Conservation (phyloP, 2,888 invertebrate genomes). For the Anthrax anthrax region DNA sequence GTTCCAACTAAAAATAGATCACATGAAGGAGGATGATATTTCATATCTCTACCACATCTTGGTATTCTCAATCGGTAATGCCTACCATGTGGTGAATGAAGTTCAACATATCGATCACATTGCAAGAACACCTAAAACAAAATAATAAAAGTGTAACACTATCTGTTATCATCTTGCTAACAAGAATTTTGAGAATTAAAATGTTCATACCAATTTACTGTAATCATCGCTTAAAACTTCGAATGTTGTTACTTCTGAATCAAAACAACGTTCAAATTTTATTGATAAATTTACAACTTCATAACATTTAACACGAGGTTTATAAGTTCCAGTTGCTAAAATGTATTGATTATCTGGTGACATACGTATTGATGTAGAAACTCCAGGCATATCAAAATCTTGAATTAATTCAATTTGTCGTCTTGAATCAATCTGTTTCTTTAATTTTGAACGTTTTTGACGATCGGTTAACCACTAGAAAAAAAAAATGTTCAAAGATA, state of each 20-base stretch:
- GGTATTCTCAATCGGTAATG: slow-evolving; percentile 87
- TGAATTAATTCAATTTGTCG: slow-evolving; percentile 91
- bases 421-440: slow-evolving; percentile 80
- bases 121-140: slow-evolving; percentile 47
- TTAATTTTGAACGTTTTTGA: slow-evolving; percentile 63
- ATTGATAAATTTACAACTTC: slow-evolving; percentile 91
- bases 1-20: slow-evolving; percentile 88
- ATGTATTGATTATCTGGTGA: slow-evolving; percentile 88
- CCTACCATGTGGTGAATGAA: slow-evolving; percentile 87
- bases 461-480: slow-evolving; percentile 76
- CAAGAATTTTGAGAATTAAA: background rate
- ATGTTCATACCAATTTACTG: slow-evolving; percentile 53
- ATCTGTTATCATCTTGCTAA: background rate
- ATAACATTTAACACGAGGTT: slow-evolving; percentile 89
- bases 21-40: slow-evolving; percentile 77
- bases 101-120: slow-evolving; percentile 82
- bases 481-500: slow-evolving; percentile 4
- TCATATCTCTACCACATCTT: slow-evolving; percentile 86
- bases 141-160: background rate
- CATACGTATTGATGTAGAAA: slow-evolving; percentile 70
- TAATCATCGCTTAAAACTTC: slow-evolving; percentile 90
- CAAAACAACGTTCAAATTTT: slow-evolving; percentile 96
- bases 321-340: slow-evolving; percentile 86
- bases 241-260: slow-evolving; percentile 91
- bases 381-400: slow-evolving; percentile 97